Conservation (phyloP, 1,140 invertebrate genomes). For the Medauroidea extradentata region DNA sequence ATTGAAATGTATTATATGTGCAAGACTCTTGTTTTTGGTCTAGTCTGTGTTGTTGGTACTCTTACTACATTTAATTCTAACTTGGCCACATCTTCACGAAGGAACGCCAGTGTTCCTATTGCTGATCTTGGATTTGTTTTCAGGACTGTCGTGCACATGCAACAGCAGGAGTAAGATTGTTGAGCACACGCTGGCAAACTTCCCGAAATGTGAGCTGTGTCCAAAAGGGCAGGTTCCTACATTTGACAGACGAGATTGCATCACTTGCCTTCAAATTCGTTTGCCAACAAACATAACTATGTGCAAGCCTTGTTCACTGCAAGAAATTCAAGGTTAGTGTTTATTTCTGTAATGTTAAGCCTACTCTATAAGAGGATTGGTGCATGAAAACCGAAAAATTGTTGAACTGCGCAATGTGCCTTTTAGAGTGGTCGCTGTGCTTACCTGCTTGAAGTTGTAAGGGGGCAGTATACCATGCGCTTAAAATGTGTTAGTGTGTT, state of each 20-base stretch:
- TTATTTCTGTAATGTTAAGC: not conserved
- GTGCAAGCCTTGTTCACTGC: not conserved
- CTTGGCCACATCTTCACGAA: too few species aligned
- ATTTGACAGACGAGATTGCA: not conserved
- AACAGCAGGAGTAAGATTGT: constrained; percentile 5
- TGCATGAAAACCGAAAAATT: not conserved
- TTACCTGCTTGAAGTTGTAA: too few species aligned
- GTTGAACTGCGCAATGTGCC: too few species aligned
- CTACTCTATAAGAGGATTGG: not conserved
- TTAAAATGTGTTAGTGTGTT: too few species aligned
- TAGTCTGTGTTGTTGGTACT: too few species aligned
- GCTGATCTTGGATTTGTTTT: too few species aligned
- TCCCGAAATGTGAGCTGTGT: constrained; percentile 6
- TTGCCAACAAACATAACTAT: not conserved
- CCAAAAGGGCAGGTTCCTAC: constrained; percentile 1
- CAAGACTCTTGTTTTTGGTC: too few species aligned
- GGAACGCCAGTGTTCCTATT: too few species aligned
- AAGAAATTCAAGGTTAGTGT: not conserved
- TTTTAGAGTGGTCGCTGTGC: too few species aligned
- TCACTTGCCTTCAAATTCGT: not conserved
- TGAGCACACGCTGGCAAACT: not conserved
- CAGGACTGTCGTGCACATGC: constrained; percentile 9
- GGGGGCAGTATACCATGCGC: too few species aligned
- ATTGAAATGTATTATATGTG: too few species aligned
- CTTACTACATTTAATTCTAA: too few species aligned